Evolutionary conservation across 2,797 vertebrate species (phyloP).

Genomic region (Trichosurus vulpecula): DNA sequence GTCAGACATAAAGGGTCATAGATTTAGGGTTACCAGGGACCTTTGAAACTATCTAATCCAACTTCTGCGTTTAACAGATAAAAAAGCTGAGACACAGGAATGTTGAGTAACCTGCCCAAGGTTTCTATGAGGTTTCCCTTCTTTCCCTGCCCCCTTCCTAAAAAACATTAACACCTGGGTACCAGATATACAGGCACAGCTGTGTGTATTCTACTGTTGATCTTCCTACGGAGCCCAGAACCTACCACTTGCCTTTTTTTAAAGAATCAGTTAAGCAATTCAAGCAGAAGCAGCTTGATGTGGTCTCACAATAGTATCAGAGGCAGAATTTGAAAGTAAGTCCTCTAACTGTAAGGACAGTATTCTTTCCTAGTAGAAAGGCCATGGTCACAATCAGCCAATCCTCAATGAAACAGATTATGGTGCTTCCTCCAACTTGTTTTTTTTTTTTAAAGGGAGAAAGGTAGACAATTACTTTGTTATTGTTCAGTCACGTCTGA

Average conservation of each 20-base stretch:
- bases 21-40: not conserved
- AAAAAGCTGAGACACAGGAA: not conserved
- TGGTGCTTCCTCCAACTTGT: not conserved
- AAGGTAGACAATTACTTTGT: not conserved
- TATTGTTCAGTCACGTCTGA: not conserved
- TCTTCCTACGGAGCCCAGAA: not conserved
- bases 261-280: not conserved
- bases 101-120: not conserved
- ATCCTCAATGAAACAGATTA: not conserved
- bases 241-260: not conserved
- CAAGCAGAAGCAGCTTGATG: not conserved
- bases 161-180: not conserved
- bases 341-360: not conserved
- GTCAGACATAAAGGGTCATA: no score
- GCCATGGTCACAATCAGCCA: not conserved
- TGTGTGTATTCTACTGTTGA: fast-evolving
- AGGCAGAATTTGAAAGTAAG: not conserved
- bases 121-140: not conserved
- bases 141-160: not conserved
- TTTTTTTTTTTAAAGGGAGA: not conserved
- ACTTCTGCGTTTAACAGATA: not conserved
- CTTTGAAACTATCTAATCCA: not conserved
- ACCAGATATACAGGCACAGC: not conserved
- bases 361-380: no score
- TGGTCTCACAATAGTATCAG: not conserved